Evolutionary conservation across 2,113 vertebrate genomes (phyloP).

Genomic region (Elgaria multicarinata): DNA sequence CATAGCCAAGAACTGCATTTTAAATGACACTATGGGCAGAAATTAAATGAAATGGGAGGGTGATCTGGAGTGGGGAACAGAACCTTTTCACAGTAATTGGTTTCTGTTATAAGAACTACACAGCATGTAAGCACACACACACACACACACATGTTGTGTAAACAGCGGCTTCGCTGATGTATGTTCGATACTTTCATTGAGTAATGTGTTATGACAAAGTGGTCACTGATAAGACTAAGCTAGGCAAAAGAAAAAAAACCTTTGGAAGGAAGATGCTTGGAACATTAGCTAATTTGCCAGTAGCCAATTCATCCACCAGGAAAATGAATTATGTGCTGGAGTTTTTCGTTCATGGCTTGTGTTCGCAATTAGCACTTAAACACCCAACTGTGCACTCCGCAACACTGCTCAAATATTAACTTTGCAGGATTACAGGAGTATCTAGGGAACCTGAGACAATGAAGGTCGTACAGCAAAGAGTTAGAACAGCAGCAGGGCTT

Average conservation of each 20-base stretch:
- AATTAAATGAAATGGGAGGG: neutral
- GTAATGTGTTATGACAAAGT: neutral
- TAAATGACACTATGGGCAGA: constrained; percentile 27
- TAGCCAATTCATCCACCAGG: neutral
- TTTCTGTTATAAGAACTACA: constrained; percentile 17
- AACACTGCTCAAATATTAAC: neutral
- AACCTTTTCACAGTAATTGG: neutral
- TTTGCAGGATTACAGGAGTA: constrained; percentile 2
- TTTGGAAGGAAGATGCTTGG: constrained; percentile 27
- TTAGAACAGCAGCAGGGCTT: neutral
- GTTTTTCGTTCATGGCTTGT: constrained; percentile 6
- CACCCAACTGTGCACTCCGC: constrained; percentile 21
- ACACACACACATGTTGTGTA: constrained; percentile 9
- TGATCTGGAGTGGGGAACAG: neutral
- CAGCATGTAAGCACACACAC: neutral
- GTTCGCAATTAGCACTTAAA: constrained; percentile 38
- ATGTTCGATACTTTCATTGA: constrained; percentile 19
- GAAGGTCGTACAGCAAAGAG: too few relatives aligned
- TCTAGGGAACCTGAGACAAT: constrained; percentile 9
- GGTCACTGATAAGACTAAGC: constrained; percentile 37
- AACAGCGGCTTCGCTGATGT: constrained; percentile 22
- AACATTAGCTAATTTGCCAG: constrained; percentile 42
- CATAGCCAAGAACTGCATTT: neutral
- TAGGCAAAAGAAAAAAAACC: neutral
- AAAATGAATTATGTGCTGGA: neutral